Evolutionary conservation across 1,140 invertebrate genomes (phyloP).

Genomic region (Gonioctena quinquepunctata): DNA sequence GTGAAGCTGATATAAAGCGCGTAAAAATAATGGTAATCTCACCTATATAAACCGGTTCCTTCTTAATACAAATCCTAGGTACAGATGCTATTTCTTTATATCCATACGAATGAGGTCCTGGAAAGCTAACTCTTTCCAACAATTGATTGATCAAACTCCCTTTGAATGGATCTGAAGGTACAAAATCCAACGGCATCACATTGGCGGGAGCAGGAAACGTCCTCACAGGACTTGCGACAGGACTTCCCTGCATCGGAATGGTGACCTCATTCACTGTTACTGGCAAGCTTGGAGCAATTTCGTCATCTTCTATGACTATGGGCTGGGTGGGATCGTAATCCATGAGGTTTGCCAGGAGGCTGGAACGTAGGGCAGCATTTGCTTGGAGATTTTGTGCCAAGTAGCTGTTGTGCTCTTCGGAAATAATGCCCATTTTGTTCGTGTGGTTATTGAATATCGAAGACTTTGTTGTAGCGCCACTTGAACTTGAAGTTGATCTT

Average conservation of each 20-base stretch:
- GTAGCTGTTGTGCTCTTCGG: slow-evolving; percentile 44
- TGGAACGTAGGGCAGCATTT: slow-evolving; percentile 46
- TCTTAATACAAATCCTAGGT: slow-evolving; percentile 38
- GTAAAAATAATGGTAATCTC: no score
- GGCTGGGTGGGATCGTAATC: slow-evolving; percentile 18
- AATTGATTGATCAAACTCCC: slow-evolving; percentile 57
- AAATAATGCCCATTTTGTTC: slow-evolving; percentile 40
- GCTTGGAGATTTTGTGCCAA: slow-evolving; percentile 49
- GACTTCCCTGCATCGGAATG: slow-evolving; percentile 24
- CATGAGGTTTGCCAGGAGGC: slow-evolving; percentile 42
- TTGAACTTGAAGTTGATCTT: slow-evolving; percentile 42
- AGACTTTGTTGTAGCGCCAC: slow-evolving; percentile 39
- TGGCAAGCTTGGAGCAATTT: no score
- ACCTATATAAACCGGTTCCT: slow-evolving; percentile 38
- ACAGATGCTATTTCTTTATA: slow-evolving; percentile 31
- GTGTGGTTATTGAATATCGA: slow-evolving; percentile 33
- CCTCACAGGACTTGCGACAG: slow-evolving; percentile 22
- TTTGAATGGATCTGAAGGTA: slow-evolving; percentile 59
- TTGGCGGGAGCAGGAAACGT: slow-evolving; percentile 14
- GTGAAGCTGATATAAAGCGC: no score
- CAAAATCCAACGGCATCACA: slow-evolving; percentile 26
- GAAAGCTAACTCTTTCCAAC: slow-evolving; percentile 60
- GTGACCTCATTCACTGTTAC: background rate
- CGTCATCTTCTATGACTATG: slow-evolving; percentile 20
- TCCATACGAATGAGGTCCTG: slow-evolving; percentile 54